A percentile compares a stretch with the other conserved stretches of the same genome.
Conservation (phyloP, 2,888 invertebrate species). For the Leptopterna dolabrata region DNA sequence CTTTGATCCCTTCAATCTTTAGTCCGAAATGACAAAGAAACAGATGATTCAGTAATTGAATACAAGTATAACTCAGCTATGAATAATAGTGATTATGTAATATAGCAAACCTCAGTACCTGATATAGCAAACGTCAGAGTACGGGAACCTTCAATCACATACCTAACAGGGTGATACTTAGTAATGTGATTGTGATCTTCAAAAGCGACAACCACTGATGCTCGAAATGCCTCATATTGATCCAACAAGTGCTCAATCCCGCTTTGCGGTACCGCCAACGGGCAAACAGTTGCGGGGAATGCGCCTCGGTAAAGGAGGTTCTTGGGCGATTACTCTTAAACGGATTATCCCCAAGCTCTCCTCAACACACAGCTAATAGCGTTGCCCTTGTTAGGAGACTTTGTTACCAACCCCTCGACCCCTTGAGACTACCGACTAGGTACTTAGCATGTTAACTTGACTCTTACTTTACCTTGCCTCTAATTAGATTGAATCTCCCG, state of each 20-base stretch:
- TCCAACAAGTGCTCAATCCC: neutral
- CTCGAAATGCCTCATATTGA: slow-evolving; percentile 28
- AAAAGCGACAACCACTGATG: neutral
- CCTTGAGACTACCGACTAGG: slow-evolving; percentile 45
- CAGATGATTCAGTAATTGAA: too few relatives aligned
- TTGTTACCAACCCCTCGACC: slow-evolving; percentile 52
- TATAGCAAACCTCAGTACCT: too few relatives aligned
- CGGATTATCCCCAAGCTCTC: slow-evolving; percentile 53
- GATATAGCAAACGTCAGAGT: too few relatives aligned
- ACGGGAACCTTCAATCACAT: too few relatives aligned
- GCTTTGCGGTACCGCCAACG: slow-evolving; percentile 5
- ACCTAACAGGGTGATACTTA: neutral
- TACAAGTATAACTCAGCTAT: too few relatives aligned
- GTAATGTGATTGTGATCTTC: neutral
- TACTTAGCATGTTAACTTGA: slow-evolving; percentile 57
- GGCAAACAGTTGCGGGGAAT: slow-evolving; percentile 50
- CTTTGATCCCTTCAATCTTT: too few relatives aligned
- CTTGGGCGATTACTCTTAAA: slow-evolving; percentile 50
- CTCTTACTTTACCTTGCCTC: slow-evolving; percentile 56
- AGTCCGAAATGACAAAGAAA: too few relatives aligned
- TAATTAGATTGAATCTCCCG: slow-evolving; percentile 53
- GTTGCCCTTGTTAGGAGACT: slow-evolving; percentile 55
- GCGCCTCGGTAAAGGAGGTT: neutral
- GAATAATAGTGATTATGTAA: too few relatives aligned
- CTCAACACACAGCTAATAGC: slow-evolving; percentile 57